These are phyloP conservation scores for Nomada ferruginata DNA, from an alignment of 2,888 invertebrate species.

Conservation along the genomic window DNA sequence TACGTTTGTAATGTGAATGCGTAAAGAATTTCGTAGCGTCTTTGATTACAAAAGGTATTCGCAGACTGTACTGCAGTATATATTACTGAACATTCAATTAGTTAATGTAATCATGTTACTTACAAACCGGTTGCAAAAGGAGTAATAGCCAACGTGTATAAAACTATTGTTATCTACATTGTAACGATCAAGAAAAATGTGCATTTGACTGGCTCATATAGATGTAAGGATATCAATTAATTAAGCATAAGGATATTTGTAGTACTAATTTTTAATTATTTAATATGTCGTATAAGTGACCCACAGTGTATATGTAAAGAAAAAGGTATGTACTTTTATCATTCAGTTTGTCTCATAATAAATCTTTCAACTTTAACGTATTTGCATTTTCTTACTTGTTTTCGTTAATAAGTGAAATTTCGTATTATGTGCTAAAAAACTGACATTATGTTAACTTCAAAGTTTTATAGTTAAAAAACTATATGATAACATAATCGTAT, in stretches of 20 bases:
- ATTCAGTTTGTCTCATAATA: slow-evolving; percentile 74
- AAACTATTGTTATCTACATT: slow-evolving; percentile 68
- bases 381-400: slow-evolving; percentile 16
- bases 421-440: background rate
- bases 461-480: too few species aligned
- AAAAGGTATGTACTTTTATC: slow-evolving; percentile 68
- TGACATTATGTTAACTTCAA: too few species aligned
- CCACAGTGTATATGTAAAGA: slow-evolving; percentile 57
- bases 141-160: slow-evolving; percentile 72
- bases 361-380: slow-evolving; percentile 75
- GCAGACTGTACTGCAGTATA: slow-evolving; percentile 52
- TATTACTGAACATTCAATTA: slow-evolving; percentile 52
- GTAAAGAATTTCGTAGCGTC: slow-evolving; percentile 56
- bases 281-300: slow-evolving; percentile 65
- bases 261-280: slow-evolving; percentile 71
- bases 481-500: too few species aligned
- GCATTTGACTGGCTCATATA: slow-evolving; percentile 69
- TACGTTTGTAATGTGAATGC: slow-evolving; percentile 53
- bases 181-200: slow-evolving; percentile 59
- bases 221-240: slow-evolving; percentile 67
- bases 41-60: slow-evolving; percentile 59
- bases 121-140: slow-evolving; percentile 57
- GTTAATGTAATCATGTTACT: slow-evolving; percentile 62
- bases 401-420: background rate
- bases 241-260: slow-evolving; percentile 57